Evolutionary conservation across 2,797 vertebrate species (phyloP).

Genomic region (Mallotus villosus): DNA sequence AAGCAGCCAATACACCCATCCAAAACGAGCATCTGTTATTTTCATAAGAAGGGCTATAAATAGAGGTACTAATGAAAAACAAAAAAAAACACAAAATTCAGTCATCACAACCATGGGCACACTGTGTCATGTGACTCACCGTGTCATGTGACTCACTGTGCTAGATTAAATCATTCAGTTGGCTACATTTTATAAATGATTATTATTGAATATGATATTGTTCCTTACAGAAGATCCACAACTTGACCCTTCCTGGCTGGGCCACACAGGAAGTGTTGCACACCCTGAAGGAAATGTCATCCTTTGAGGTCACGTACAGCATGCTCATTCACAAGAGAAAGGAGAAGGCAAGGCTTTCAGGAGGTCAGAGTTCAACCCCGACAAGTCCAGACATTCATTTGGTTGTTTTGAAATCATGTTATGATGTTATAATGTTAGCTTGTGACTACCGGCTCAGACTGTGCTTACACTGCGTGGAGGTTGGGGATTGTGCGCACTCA

Average conservation of each 20-base stretch:
- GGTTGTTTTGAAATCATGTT: conserved; percentile 29
- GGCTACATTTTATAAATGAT: not conserved
- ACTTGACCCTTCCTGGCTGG: conserved; percentile 85
- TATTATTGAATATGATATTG: conserved; percentile 1
- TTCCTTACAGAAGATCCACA: conserved; percentile 77
- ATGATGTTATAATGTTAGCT: conserved; percentile 3
- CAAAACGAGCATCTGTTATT: conserved; percentile 68
- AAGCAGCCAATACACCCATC: conserved; percentile 53
- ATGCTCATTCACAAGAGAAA: conserved; percentile 81
- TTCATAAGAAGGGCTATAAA: conserved; percentile 59
- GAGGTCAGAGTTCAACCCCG: conserved; percentile 73
- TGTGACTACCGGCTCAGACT: conserved; percentile 32
- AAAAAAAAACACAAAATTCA: conserved; percentile 49
- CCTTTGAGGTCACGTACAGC: conserved; percentile 76
- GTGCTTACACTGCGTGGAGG: too few species aligned
- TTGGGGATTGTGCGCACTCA: conserved; percentile 18
- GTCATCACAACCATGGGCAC: conserved; percentile 26
- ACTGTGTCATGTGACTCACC: not conserved
- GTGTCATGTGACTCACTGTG: not conserved
- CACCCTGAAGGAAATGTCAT: conserved; percentile 79
- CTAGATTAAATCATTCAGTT: not conserved
- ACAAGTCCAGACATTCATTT: not conserved
- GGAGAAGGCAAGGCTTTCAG: conserved; percentile 86
- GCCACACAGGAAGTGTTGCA: conserved; percentile 75
- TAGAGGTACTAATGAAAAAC: conserved; percentile 47